These are phyloP conservation scores for Alviniconcha marisindica DNA, from an alignment of 1,140 invertebrate species.

Conservation along the genomic window DNA sequence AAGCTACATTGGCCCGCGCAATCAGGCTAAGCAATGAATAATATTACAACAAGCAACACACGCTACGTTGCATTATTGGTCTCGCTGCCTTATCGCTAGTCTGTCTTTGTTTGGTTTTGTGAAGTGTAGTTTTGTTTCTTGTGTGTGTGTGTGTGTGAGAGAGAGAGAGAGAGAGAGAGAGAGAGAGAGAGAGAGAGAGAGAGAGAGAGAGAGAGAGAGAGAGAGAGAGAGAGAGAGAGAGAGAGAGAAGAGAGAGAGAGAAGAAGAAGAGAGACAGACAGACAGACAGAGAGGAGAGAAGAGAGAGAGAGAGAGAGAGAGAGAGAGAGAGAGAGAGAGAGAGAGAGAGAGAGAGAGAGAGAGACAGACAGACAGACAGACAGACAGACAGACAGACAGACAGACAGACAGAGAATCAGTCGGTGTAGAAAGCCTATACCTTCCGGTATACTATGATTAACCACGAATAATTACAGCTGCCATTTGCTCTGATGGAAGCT, in stretches of 20 bases:
- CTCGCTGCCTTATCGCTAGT: too few relatives aligned
- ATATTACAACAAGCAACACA: too few relatives aligned
- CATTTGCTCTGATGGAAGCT: too few relatives aligned
- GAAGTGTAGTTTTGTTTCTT: too few relatives aligned
- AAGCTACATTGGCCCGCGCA: too few relatives aligned
- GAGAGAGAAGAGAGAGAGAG: not conserved
- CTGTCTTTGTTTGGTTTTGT: too few relatives aligned
- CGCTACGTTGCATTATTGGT: too few relatives aligned
- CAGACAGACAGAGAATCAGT: too few relatives aligned
- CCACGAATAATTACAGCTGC: too few relatives aligned
- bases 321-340: not conserved
- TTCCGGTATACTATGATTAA: too few relatives aligned
- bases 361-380: not conserved
- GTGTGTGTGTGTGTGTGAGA: not conserved
- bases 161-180: slow-evolving; percentile 17
- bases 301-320: not conserved
- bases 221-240: not conserved
- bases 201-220: slow-evolving; percentile 11
- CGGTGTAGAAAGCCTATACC: too few relatives aligned
- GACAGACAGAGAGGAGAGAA: not conserved
- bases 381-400: not conserved
- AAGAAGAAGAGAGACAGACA: not conserved
- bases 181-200: slow-evolving; percentile 10
- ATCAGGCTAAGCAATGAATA: too few relatives aligned
- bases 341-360: not conserved